phyloP scores from a whole-genome alignment of 2,888 invertebrate genomes.

The Reticulitermes lucifugus region DNA sequence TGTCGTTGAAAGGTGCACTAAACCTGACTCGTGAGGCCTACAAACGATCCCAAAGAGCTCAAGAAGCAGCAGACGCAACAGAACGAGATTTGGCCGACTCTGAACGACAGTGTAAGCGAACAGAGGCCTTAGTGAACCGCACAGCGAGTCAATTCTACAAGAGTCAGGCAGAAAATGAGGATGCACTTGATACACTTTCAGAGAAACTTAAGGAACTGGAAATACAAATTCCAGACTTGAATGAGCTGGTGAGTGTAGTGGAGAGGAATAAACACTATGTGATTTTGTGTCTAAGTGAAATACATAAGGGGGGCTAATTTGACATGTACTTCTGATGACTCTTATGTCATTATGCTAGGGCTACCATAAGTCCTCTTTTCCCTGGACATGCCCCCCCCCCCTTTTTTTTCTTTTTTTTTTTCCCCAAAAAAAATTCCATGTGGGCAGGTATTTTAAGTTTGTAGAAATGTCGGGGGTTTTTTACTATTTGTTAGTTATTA shows the following conservation, averaged over 20 bases:
- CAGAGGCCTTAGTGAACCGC: slow-evolving; percentile 72
- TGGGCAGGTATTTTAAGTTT: too few relatives aligned
- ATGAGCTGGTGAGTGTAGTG: slow-evolving; percentile 73
- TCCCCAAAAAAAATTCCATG: too few relatives aligned
- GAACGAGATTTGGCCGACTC: slow-evolving; percentile 67
- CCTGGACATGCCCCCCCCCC: too few relatives aligned
- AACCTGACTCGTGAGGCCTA: slow-evolving; percentile 87
- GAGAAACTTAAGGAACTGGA: slow-evolving; percentile 76
- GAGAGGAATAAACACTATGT: neutral
- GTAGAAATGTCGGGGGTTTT: too few relatives aligned
- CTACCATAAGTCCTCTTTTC: too few relatives aligned
- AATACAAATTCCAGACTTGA: slow-evolving; percentile 83
- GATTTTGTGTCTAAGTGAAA: too few relatives aligned
- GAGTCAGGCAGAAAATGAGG: slow-evolving; percentile 79
- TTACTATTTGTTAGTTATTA: too few relatives aligned
- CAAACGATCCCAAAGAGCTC: slow-evolving; percentile 68
- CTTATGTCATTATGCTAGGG: too few relatives aligned
- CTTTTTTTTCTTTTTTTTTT: too few relatives aligned
- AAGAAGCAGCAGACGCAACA: slow-evolving; percentile 65
- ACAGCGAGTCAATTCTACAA: slow-evolving; percentile 72
- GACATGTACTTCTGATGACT: too few relatives aligned
- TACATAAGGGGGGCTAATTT: too few relatives aligned
- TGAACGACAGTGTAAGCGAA: slow-evolving; percentile 73
- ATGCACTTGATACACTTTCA: slow-evolving; percentile 74
- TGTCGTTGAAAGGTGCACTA: slow-evolving; percentile 73